Evolutionary conservation across 2,888 invertebrate genomes (phyloP).

Genomic region (Phyto melanocephala): DNA sequence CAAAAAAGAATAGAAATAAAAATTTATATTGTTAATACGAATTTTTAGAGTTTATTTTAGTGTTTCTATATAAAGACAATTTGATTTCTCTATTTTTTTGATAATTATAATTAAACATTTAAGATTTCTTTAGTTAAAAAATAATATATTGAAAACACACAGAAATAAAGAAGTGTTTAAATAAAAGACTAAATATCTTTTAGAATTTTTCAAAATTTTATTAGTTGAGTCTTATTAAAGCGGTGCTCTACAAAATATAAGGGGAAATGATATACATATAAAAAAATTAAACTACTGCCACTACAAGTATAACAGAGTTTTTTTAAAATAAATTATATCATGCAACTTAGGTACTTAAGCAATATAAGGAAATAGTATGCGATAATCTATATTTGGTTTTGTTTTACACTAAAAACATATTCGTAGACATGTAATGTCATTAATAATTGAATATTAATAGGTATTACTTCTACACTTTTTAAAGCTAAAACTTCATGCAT

Average conservation of each 20-base stretch:
- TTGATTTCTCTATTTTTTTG: slow-evolving; percentile 25
- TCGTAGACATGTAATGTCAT: too few species aligned
- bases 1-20: background rate
- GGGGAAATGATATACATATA: background rate
- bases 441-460: too few species aligned
- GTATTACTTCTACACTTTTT: too few species aligned
- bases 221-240: slow-evolving; percentile 4
- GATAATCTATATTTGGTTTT: background rate
- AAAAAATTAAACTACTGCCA: slow-evolving; percentile 11
- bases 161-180: slow-evolving; percentile 32
- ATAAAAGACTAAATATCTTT: slow-evolving; percentile 30
- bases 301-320: slow-evolving; percentile 6
- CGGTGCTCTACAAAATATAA: slow-evolving; percentile 33
- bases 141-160: slow-evolving; percentile 1
- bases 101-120: slow-evolving; percentile 45
- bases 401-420: too few species aligned
- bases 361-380: slow-evolving; percentile 17
- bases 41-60: background rate
- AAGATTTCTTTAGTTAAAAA: slow-evolving; percentile 16
- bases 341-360: slow-evolving; percentile 28
- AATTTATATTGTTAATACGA: background rate
- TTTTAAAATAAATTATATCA: slow-evolving; percentile 12
- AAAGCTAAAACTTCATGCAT: too few species aligned
- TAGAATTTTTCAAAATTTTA: slow-evolving; percentile 29
- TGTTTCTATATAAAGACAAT: background rate